Evolutionary conservation across 2,113 vertebrate genomes (phyloP), one percentile per base, ranked within the genome.

Genomic region (Cinclus cinclus): DNA sequence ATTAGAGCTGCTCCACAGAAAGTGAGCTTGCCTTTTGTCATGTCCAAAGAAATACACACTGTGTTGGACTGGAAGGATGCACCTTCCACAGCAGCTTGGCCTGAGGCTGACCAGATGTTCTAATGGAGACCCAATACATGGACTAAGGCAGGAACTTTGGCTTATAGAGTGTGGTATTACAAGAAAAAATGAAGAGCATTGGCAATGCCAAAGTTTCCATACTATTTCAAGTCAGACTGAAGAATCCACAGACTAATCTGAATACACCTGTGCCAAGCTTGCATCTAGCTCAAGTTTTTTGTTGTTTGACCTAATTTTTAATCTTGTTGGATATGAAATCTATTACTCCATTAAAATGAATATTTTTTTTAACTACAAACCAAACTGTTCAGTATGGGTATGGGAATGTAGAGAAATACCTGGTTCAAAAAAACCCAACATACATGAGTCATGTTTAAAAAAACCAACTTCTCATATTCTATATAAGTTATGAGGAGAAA

Each of bases 121-220:
- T 50, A 10, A 74, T 4, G 16, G 11, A 35, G 9, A 70, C 12
- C 27, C 44, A 59, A 7, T 3, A 31, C 1, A 0, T 1, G 68
- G 28, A 81, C 10, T 7, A 71, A 76, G 31, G 18, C 15, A 53
- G 3, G 7, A 52, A 58, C 52, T 89, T 62, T 67, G 41, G 20
- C 52, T 62, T 42, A 16, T 2, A 24, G 35, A 5, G 21, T 10
- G 28, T 12, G 18, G 15, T 13, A 31, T 56, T 62, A 47, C 10
- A 85, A 69, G 49, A 65, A 49, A 73, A 19, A 27, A 50, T 27
- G 7, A 70, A 64, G 35, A 52, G 15, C 5, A 35, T 1, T 20
- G 46, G 7, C 46, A 83, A 58, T 67, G 12, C 6, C 19, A 8
- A 75, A 30, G 14, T 65, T n/a, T 22, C 70, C 46, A 3, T 15